Evolutionary conservation across 2,113 vertebrate genomes (phyloP).

Genomic region (Psettodes erumei): DNA sequence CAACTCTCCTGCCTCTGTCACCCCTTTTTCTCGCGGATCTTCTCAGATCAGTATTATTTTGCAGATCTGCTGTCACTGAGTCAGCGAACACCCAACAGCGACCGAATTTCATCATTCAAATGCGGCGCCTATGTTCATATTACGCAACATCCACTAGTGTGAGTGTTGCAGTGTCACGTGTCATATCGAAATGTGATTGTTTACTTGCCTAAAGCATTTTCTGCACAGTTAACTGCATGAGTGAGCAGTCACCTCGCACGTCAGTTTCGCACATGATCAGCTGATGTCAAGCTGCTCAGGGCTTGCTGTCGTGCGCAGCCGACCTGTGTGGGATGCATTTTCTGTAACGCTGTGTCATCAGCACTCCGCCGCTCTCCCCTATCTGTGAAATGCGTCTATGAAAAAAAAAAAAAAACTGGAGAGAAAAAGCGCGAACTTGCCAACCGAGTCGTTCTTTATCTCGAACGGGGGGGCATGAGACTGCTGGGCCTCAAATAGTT

Average conservation of each 20-base stretch:
- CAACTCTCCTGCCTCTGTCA: not conserved
- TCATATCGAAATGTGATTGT: not conserved
- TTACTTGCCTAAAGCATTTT: not conserved
- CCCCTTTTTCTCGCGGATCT: not conserved
- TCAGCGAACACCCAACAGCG: not conserved
- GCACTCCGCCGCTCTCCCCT: not conserved
- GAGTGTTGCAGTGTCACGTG: not conserved
- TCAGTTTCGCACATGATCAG: not conserved
- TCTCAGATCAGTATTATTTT: not conserved
- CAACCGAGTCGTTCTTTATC: not conserved
- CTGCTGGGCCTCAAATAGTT: not conserved
- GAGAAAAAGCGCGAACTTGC: not conserved
- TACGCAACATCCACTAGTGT: not conserved
- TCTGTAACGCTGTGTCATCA: not conserved
- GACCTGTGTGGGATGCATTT: too few relatives aligned
- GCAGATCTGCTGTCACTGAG: constrained; percentile 6
- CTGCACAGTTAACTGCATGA: not conserved
- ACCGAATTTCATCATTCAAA: not conserved
- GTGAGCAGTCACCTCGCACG: not conserved
- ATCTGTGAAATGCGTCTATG: not conserved
- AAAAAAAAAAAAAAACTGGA: too few relatives aligned
- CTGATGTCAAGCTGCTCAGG: not conserved
- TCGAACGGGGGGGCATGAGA: not conserved
- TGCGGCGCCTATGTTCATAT: not conserved
- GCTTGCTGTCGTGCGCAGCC: too few relatives aligned